Percentiles rank a stretch among this genome's conserved stretches.
Conservation (phyloP, 92 coral and sea anemone species). For the Porites lobata region DNA sequence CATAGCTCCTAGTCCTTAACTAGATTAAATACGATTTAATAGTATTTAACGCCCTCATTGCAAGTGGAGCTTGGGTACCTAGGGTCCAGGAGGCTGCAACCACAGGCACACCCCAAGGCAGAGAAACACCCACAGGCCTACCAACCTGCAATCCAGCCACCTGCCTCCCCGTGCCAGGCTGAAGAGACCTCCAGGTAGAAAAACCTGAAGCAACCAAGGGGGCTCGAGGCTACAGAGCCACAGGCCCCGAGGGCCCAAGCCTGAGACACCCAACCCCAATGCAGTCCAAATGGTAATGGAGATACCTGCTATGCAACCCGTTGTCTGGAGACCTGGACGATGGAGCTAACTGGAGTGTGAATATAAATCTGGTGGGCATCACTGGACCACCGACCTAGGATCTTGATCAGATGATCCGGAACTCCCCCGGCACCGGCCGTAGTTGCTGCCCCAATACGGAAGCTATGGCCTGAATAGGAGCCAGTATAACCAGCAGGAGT, state of each 20-base stretch:
- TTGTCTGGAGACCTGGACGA: neutral
- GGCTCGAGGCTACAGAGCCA: neutral
- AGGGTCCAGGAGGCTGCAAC: no score
- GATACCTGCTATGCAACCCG: slow-evolving; percentile 14
- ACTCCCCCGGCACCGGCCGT: slow-evolving; percentile 62
- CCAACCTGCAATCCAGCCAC: slow-evolving; percentile 17
- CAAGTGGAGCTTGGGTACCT: no score
- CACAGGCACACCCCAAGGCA: neutral
- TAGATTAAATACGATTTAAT: no score
- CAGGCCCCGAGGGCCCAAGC: neutral
- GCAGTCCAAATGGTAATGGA: neutral
- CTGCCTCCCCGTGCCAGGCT: slow-evolving; percentile 1
- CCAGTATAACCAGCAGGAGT: slow-evolving; percentile 30
- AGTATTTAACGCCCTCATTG: neutral
- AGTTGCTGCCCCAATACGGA: slow-evolving; percentile 70
- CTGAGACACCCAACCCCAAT: slow-evolving; percentile 26
- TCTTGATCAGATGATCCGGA: slow-evolving; percentile 18
- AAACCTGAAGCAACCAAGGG: neutral
- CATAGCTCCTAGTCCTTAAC: neutral
- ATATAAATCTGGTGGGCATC: slow-evolving; percentile 14
- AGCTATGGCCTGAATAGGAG: slow-evolving; percentile 76
- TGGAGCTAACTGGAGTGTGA: neutral
- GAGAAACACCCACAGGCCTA: neutral
- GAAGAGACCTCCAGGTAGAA: neutral
- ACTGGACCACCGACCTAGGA: slow-evolving; percentile 18